Evolutionary conservation across 2,888 invertebrate species (phyloP).

Genomic region (Acronicta leporina): DNA sequence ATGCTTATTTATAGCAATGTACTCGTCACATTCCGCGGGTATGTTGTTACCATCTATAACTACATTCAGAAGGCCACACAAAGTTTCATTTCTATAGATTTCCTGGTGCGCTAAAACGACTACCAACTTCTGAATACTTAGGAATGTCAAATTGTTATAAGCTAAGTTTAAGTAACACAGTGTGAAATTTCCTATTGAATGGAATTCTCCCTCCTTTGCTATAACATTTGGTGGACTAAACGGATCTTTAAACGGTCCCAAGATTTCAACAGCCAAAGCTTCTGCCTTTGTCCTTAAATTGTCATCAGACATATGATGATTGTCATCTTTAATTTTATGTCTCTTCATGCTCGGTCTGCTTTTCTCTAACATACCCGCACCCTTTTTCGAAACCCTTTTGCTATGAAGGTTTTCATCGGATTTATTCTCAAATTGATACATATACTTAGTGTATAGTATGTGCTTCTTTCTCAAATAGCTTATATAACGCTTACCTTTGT

Average conservation of each 20-base stretch:
- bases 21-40: slow-evolving; percentile 61
- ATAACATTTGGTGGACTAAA: slow-evolving; percentile 51
- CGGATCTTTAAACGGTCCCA: slow-evolving; percentile 66
- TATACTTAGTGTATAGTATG: slow-evolving; percentile 34
- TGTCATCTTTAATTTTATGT: slow-evolving; percentile 24
- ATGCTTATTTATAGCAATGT: slow-evolving; percentile 53
- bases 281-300: slow-evolving; percentile 55
- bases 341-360: slow-evolving; percentile 36
- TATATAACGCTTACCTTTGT: slow-evolving; percentile 53
- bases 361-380: slow-evolving; percentile 27
- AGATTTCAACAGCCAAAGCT: slow-evolving; percentile 52
- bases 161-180: slow-evolving; percentile 73
- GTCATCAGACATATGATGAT: slow-evolving; percentile 34
- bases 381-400: slow-evolving; percentile 45
- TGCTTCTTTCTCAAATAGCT: slow-evolving; percentile 51
- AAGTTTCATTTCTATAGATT: slow-evolving; percentile 36
- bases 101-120: slow-evolving; percentile 65
- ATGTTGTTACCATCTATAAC: slow-evolving; percentile 71
- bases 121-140: slow-evolving; percentile 61
- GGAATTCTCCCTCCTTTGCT: slow-evolving; percentile 46
- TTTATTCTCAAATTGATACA: slow-evolving; percentile 34
- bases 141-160: slow-evolving; percentile 69
- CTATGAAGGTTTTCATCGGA: slow-evolving; percentile 50
- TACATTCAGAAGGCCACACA: slow-evolving; percentile 66
- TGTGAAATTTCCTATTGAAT: slow-evolving; percentile 67